Percentiles rank a stretch among this genome's conserved stretches.
These are phyloP conservation scores for Battus philenor DNA, from an alignment of 1,140 invertebrate species.

Conservation along the genomic window DNA sequence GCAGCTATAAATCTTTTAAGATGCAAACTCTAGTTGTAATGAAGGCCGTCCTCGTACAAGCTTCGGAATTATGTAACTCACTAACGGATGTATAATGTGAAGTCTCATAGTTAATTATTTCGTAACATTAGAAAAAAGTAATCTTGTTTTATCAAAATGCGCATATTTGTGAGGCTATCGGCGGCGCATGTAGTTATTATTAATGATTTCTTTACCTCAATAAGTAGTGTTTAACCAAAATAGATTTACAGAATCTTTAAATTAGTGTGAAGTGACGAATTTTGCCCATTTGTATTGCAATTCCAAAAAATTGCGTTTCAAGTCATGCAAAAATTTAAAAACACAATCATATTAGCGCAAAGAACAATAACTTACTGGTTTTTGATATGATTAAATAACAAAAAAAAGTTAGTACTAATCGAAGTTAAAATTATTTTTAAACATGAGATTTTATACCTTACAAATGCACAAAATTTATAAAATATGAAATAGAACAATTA, in stretches of 20 bases:
- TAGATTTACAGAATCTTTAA: constrained; percentile 8
- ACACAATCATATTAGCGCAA: too few relatives aligned
- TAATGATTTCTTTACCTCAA: constrained; percentile 15
- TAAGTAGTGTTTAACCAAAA: constrained; percentile 10
- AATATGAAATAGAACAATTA: constrained; percentile 3
- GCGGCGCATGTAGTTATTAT: constrained; percentile 8
- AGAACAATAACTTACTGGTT: too few relatives aligned
- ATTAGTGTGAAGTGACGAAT: too few relatives aligned
- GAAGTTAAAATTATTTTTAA: constrained; percentile 16
- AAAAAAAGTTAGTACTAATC: constrained; percentile 1
- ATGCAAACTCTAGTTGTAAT: constrained; percentile 12
- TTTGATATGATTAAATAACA: too few relatives aligned
- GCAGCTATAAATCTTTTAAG: background rate
- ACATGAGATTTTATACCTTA: constrained; percentile 12
- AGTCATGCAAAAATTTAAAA: too few relatives aligned
- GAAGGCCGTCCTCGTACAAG: constrained; percentile 26
- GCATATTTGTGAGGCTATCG: constrained; percentile 10
- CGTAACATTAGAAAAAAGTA: background rate
- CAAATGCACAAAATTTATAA: constrained; percentile 14
- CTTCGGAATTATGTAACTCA: constrained; percentile 2
- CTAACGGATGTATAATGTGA: background rate
- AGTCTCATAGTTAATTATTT: constrained; percentile 3
- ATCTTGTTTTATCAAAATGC: background rate
- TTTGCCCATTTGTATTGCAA: too few relatives aligned
- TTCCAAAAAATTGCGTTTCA: too few relatives aligned